Evolutionary conservation across 2,797 vertebrate species (phyloP).

Genomic region (Bradypus variegatus): DNA sequence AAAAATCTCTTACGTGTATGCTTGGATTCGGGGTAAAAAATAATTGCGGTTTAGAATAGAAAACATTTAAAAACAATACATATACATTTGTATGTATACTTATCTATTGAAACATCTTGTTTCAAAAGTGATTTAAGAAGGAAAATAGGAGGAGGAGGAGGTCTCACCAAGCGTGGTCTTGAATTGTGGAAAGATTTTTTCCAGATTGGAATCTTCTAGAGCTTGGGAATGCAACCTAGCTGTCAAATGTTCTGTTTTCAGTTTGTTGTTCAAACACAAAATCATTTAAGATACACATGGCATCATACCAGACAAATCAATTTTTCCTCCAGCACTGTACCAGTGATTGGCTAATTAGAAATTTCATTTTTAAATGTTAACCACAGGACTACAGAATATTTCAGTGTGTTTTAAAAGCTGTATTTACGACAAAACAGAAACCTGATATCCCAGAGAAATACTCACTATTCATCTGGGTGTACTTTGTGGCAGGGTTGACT

Average conservation of each 20-base stretch:
- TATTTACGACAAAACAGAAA: constrained; percentile 74
- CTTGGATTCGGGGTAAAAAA: constrained; percentile 36
- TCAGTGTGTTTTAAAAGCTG: constrained; percentile 61
- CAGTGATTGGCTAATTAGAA: constrained; percentile 66
- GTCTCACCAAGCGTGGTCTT: constrained; percentile 41
- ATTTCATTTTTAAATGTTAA: constrained; percentile 65
- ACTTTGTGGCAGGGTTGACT: constrained; percentile 64
- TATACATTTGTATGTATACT: background rate
- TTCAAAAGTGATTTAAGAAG: background rate
- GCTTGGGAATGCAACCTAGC: constrained; percentile 40
- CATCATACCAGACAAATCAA: constrained; percentile 48
- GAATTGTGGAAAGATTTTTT: constrained; percentile 46
- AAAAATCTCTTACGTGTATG: constrained; percentile 18
- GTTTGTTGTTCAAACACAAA: constrained; percentile 73
- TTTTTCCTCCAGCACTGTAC: constrained; percentile 58
- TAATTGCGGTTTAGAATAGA: constrained; percentile 25
- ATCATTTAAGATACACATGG: constrained; percentile 71
- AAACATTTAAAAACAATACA: constrained; percentile 62
- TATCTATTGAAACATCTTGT: background rate
- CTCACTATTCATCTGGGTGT: constrained; percentile 65
- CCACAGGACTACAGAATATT: constrained; percentile 54
- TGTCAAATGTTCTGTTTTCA: constrained; percentile 64
- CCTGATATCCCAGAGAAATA: constrained; percentile 66
- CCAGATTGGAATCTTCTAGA: constrained; percentile 48
- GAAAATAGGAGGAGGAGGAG: constrained; percentile 48